phyloP scores from a whole-genome alignment of 2,888 invertebrate genomes.

The Diabrotica balteata region DNA sequence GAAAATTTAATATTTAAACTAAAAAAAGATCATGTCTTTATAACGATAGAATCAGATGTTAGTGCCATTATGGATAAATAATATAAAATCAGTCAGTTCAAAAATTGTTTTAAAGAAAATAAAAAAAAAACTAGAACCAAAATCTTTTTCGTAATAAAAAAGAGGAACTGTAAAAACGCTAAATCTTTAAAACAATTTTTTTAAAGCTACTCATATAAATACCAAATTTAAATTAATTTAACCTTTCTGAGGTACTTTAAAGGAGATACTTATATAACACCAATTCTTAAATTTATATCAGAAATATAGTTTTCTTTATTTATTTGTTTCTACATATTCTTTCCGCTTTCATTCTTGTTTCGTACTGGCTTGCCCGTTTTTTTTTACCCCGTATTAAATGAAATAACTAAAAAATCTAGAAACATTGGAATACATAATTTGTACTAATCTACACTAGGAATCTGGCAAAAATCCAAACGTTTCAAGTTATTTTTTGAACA shows the following conservation, averaged over 20 bases:
- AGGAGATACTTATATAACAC: too few species aligned
- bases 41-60: too few species aligned
- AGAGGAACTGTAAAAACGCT: not conserved
- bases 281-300: too few species aligned
- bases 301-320: too few species aligned
- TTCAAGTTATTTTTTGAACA: not conserved
- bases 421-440: constrained; percentile 21
- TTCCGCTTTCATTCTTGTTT: too few species aligned
- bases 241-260: too few species aligned
- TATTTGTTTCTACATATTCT: too few species aligned
- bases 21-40: too few species aligned
- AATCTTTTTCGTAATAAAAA: not conserved
- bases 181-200: constrained; percentile 1
- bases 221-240: too few species aligned
- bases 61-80: too few species aligned
- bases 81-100: too few species aligned
- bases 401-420: constrained; percentile 4
- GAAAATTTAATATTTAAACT: too few species aligned
- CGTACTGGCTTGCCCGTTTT: not conserved
- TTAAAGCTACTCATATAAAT: not conserved
- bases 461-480: constrained; percentile 18
- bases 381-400: not conserved
- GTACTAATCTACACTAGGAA: constrained; percentile 14
- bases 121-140: not conserved
- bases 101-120: not conserved